These are phyloP conservation scores for Caenorhabditis imperialis DNA, from an alignment of 2,888 invertebrate genomes.

Conservation along the genomic window DNA sequence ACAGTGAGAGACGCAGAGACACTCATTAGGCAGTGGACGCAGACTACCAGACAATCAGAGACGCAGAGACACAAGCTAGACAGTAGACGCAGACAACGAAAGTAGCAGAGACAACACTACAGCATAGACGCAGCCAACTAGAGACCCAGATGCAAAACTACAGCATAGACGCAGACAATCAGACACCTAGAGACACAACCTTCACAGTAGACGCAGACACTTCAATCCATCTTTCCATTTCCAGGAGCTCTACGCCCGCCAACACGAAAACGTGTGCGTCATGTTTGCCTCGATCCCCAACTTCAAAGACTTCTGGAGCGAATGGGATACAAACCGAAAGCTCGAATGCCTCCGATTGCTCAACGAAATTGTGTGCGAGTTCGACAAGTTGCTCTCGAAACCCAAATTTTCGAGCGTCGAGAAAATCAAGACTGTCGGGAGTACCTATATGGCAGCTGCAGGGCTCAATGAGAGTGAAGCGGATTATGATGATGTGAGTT, in stretches of 20 bases:
- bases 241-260: conserved; percentile 93
- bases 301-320: conserved; percentile 82
- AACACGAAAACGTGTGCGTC: conserved; percentile 92
- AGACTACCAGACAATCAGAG: too few relatives aligned
- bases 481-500: conserved; percentile 68
- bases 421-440: conserved; percentile 98
- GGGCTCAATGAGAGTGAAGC: conserved; percentile 82
- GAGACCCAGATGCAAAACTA: too few relatives aligned
- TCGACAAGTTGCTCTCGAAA: conserved; percentile 93
- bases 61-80: too few relatives aligned
- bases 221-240: too few relatives aligned
- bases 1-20: too few relatives aligned
- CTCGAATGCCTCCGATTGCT: conserved; percentile 92
- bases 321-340: conserved; percentile 90
- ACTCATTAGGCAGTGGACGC: too few relatives aligned
- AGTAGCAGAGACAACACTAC: too few relatives aligned
- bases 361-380: conserved; percentile 98
- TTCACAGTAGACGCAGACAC: too few relatives aligned
- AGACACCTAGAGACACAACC: too few relatives aligned
- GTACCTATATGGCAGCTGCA: conserved; percentile 97
- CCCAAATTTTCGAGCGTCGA: conserved; percentile 96
- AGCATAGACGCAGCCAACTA: too few relatives aligned
- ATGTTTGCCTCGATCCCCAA: conserved; percentile 99
- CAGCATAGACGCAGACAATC: too few relatives aligned
- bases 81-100: too few relatives aligned